Base-by-base conservation (phyloP, 2,888 invertebrate genomes). In the Abscondita cerata region DNA sequence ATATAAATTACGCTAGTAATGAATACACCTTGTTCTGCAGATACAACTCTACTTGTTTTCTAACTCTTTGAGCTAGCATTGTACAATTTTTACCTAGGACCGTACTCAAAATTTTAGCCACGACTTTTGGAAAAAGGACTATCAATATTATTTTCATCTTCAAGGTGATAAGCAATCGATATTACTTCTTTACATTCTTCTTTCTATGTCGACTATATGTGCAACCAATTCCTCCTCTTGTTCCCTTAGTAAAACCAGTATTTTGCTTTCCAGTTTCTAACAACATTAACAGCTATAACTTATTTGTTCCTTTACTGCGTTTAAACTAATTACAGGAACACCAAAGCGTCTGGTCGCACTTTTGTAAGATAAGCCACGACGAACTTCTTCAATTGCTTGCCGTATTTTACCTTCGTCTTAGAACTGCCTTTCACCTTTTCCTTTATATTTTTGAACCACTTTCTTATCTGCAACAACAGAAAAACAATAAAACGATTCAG, bases 91-190 rank as follows among this genome's bases (percentile, higher is more conserved):
- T 51, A 12, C 67, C 70, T 20, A 62, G 56, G 16, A 57, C 57
- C 9, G 57, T 57, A 51, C 16, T 33, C 13, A 57, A 50, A 31
- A 50, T 25, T 50, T 50, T 50, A 16, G 44, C 15, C 36, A 46
- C 41, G 36, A 46, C n/a, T 31, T 50, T 50, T 50, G 18, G 65
- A 65, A 56, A 69, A 71, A 12, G 59, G 54, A 54, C 68, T 68
- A n/a, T 44, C 16, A 16, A 68, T 61, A 8, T 52, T 52, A 34
- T 64, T 64, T 41, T 33, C 15, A 36, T 68, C 64, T n/a, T 66
- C 61, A 50, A 59, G 63, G 34, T 67, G 59, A 47, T 56, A 70
- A n/a, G 62, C 66, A 25, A 69, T 20, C 11, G 11, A 34, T 51
- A 61, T 48, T 15, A 67, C 44, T 36, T 40, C 54, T 38, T 59